Conservation (phyloP, 2,888 invertebrate genomes). For the Spilarctia lutea region DNA sequence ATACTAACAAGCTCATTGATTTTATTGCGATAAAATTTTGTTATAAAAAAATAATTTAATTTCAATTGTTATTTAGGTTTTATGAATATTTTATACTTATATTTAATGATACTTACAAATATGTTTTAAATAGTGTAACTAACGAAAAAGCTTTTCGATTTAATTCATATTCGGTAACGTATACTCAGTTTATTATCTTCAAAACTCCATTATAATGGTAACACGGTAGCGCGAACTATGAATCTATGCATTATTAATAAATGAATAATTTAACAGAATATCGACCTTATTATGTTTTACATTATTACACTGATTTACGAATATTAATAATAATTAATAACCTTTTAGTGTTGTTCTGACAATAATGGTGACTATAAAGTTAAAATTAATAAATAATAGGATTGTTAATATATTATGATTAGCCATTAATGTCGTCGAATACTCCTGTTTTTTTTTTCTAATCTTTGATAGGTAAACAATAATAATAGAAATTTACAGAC, state of each 20-base stretch:
- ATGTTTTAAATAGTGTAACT: no score
- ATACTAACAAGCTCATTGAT: no score
- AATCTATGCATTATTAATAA: slow-evolving; percentile 66
- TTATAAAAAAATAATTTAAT: no score
- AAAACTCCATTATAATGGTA: slow-evolving; percentile 54
- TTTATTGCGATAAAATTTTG: no score
- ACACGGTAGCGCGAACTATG: slow-evolving; percentile 65
- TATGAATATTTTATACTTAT: no score
- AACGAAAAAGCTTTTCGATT: background rate
- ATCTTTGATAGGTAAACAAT: slow-evolving; percentile 1
- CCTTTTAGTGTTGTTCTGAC: slow-evolving; percentile 41
- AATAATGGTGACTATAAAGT: slow-evolving; percentile 45
- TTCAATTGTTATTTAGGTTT: no score
- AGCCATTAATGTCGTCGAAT: slow-evolving; percentile 22
- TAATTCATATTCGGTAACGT: slow-evolving; percentile 19
- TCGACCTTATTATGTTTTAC: slow-evolving; percentile 57
- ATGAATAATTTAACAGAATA: slow-evolving; percentile 61
- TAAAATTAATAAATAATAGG: slow-evolving; percentile 30
- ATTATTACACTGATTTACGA: slow-evolving; percentile 53
- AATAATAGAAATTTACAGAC: background rate
- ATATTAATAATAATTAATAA: slow-evolving; percentile 48
- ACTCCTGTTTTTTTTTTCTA: slow-evolving; percentile 20
- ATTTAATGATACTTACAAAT: no score
- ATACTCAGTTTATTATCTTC: slow-evolving; percentile 36
- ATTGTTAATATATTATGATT: slow-evolving; percentile 32